Base-by-base conservation (phyloP, 2,888 invertebrate species). In the Cistogaster globosa region DNA sequence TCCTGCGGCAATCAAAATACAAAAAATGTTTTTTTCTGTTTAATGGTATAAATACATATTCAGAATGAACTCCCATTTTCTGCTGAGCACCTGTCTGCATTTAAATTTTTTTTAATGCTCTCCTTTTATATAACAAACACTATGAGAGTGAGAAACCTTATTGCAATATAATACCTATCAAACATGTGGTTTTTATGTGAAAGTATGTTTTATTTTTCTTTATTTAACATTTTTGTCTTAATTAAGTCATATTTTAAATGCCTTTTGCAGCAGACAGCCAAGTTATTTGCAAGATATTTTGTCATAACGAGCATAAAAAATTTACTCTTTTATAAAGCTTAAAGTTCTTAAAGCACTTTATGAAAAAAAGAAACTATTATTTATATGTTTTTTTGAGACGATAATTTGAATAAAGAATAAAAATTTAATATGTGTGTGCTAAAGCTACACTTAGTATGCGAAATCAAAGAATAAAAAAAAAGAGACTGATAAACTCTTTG, bases 151-250 rank as follows among this genome's bases (percentile, higher is more conserved):
- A 12, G 78, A 71, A 78, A 74, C 87, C 87, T 89, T 88, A 90
- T 90, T 90, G 89, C 90, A 90, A 89, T 91, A 90, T 90, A 90
- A 91, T 89, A 88, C 87, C 84, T 86, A 87, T 77, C 75, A 87
- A 90, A 88, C 88, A 89, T 90, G 90, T 89, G 91, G 89, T 88
- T 89, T 82, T 88, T 86, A 88, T 89, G 88, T 84, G 71, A 78
- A 76, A 75, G 78, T 74, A 76, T 77, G 58, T 68, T 68, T 83
- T 71, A 67, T 77, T 68, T 51, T 84, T 85, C 88, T 88, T 88
- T 88, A 86, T 87, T 71, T 86, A 86, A 55, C 60, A n/a, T 18
- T 51, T 14, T 48, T 55, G 14, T 63, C 14, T 16, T 53, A 78
- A 85, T 82, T 78, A 81, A 85, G 78, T 75, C 75, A 78, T 81